These are phyloP conservation scores for Aleadryas rufinucha DNA, from an alignment of 2,113 vertebrate genomes.

Conservation along the genomic window DNA sequence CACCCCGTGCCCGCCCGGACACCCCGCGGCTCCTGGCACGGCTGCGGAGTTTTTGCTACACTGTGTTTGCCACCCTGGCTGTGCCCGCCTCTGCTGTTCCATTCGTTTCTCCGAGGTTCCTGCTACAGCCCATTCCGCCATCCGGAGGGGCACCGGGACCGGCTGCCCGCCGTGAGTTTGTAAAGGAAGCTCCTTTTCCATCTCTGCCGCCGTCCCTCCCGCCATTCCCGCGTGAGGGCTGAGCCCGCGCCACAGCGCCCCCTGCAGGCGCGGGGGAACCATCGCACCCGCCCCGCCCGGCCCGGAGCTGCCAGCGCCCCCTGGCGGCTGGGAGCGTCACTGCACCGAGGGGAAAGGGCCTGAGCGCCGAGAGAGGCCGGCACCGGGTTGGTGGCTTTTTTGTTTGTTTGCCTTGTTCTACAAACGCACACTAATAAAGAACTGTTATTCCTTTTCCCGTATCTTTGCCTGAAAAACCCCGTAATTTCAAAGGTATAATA, in stretches of 20 bases:
- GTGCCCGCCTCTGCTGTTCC: too few species aligned
- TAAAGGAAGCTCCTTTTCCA: background rate
- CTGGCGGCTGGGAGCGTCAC: too few species aligned
- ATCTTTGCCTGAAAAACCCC: background rate
- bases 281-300: background rate
- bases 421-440: too few species aligned
- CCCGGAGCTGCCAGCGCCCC: too few species aligned
- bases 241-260: background rate
- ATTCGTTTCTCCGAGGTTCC: accelerated
- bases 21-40: too few species aligned
- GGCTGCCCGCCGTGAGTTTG: background rate
- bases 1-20: background rate
- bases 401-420: too few species aligned
- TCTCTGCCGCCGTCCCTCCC: too few species aligned
- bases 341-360: too few species aligned
- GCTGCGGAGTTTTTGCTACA: background rate
- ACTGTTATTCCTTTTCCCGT: accelerated
- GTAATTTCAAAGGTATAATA: accelerated
- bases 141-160: background rate
- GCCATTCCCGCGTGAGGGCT: background rate
- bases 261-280: background rate
- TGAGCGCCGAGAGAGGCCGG: too few species aligned
- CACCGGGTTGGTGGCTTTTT: too few species aligned
- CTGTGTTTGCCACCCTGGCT: too few species aligned
- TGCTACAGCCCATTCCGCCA: accelerated